phyloP scores from a whole-genome alignment of 2,888 invertebrate genomes.

The Eupithecia inturbata region DNA sequence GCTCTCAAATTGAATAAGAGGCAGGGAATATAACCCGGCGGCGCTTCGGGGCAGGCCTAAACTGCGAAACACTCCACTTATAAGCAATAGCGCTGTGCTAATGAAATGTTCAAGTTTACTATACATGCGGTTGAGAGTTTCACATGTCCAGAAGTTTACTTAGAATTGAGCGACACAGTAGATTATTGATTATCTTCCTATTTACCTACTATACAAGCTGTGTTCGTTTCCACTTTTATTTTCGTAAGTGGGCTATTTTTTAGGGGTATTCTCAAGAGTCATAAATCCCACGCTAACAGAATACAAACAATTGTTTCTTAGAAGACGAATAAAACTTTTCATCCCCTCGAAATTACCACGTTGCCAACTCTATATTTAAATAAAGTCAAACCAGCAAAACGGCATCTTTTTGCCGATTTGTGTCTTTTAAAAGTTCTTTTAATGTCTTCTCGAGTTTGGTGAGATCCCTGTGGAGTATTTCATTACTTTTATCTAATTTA shows the following conservation, averaged over 20 bases:
- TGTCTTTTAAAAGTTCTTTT: slow-evolving; percentile 59
- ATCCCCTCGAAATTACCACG: slow-evolving; percentile 36
- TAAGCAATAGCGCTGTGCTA: slow-evolving; percentile 60
- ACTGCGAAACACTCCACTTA: slow-evolving; percentile 66
- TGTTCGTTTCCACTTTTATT: background rate
- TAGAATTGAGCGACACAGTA: slow-evolving; percentile 30
- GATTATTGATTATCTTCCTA: slow-evolving; percentile 30
- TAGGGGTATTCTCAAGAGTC: slow-evolving; percentile 3
- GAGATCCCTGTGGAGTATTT: slow-evolving; percentile 71
- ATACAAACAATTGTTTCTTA: slow-evolving; percentile 29
- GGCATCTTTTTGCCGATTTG: slow-evolving; percentile 43
- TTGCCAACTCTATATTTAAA: slow-evolving; percentile 35
- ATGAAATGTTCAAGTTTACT: slow-evolving; percentile 59
- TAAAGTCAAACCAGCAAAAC: slow-evolving; percentile 43
- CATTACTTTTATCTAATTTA: slow-evolving; percentile 83
- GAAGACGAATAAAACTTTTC: slow-evolving; percentile 34
- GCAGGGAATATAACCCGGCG: slow-evolving; percentile 63
- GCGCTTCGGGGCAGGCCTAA: slow-evolving; percentile 56
- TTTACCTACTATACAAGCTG: slow-evolving; percentile 6
- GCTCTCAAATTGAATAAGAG: slow-evolving; percentile 82
- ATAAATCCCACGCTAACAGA: slow-evolving; percentile 21
- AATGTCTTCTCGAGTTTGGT: slow-evolving; percentile 55
- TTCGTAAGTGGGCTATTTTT: background rate
- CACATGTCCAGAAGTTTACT: slow-evolving; percentile 33
- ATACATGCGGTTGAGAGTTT: slow-evolving; percentile 47